A percentile compares a stretch with the other conserved stretches of the same genome.
Evolutionary conservation across 2,888 invertebrate genomes (phyloP).

Genomic region (Lampropteryx suffumata): DNA sequence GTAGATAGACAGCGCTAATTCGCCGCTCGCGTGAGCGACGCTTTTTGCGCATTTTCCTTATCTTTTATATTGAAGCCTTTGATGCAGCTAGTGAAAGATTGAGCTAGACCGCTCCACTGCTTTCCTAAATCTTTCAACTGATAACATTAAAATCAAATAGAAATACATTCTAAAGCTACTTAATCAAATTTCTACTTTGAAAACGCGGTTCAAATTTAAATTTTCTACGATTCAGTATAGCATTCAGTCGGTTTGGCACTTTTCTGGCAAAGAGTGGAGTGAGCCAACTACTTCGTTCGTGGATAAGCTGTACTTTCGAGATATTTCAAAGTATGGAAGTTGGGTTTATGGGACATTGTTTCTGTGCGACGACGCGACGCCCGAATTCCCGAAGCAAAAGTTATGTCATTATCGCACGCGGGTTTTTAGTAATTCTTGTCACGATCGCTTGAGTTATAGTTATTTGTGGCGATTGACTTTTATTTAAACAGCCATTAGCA

Average conservation of each 20-base stretch:
- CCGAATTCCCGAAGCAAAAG: slow-evolving; percentile 16
- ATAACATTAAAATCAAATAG: too few species aligned
- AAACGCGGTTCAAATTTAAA: too few species aligned
- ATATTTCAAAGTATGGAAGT: neutral
- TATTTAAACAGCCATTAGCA: neutral
- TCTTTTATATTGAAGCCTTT: slow-evolving; percentile 12
- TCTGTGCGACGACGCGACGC: neutral
- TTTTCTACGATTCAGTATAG: too few species aligned
- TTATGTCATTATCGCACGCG: slow-evolving; percentile 20
- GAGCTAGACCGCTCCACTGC: slow-evolving; percentile 1
- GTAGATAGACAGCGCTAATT: slow-evolving; percentile 27
- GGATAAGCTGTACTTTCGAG: too few species aligned
- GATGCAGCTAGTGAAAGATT: neutral
- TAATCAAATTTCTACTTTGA: too few species aligned
- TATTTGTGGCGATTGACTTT: neutral
- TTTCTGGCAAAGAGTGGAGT: too few species aligned
- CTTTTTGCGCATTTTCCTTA: slow-evolving; percentile 29
- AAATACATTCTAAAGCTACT: too few species aligned
- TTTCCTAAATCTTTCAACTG: too few species aligned
- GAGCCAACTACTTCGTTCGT: too few species aligned
- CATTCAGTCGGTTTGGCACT: too few species aligned
- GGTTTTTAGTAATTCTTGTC: neutral
- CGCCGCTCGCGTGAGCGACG: slow-evolving; percentile 21
- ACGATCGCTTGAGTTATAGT: neutral
- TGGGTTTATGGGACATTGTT: slow-evolving; percentile 10